A percentile compares a stretch with the other conserved stretches of the same genome.
These are phyloP conservation scores for Furcula furcula DNA, from an alignment of 2,888 invertebrate species.

Conservation along the genomic window DNA sequence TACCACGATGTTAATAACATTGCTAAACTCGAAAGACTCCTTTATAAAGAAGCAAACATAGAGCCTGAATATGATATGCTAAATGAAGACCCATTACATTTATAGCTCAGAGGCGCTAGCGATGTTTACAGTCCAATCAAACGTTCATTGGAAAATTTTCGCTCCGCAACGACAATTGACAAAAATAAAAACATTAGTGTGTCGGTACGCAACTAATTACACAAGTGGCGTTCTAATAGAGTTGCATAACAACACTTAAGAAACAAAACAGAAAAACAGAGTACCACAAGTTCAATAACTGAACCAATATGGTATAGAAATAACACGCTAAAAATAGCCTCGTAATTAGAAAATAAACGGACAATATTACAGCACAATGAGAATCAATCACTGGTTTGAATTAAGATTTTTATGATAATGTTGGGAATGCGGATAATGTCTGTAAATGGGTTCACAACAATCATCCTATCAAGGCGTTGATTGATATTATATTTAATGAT, in stretches of 20 bases:
- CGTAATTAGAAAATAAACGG: slow-evolving; percentile 10
- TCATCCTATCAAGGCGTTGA: neutral
- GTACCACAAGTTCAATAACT: slow-evolving; percentile 10
- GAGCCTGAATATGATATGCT: slow-evolving; percentile 6
- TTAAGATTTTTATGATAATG: slow-evolving; percentile 35
- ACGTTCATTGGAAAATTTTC: slow-evolving; percentile 48
- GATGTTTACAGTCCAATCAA: slow-evolving; percentile 38
- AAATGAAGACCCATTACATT: slow-evolving; percentile 17
- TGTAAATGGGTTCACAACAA: slow-evolving; percentile 15
- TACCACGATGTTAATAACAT: slow-evolving; percentile 15
- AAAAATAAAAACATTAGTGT: slow-evolving; percentile 41
- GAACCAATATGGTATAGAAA: slow-evolving; percentile 7
- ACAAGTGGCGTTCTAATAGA: slow-evolving; percentile 21
- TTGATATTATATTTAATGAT: slow-evolving; percentile 7
- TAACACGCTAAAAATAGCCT: slow-evolving; percentile 3
- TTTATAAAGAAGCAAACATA: slow-evolving; percentile 4
- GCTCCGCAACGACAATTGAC: slow-evolving; percentile 25
- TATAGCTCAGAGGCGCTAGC: slow-evolving; percentile 11
- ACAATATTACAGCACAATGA: slow-evolving; percentile 1
- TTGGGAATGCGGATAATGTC: slow-evolving; percentile 47
- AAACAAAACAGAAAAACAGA: slow-evolving; percentile 11
- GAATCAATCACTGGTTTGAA: slow-evolving; percentile 13
- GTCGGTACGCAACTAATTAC: slow-evolving; percentile 23
- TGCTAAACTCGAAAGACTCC: slow-evolving; percentile 5
- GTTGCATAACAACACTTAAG: slow-evolving; percentile 14